phyloP scores from a whole-genome alignment of 2,113 vertebrate species.

The Zingel zingel region DNA sequence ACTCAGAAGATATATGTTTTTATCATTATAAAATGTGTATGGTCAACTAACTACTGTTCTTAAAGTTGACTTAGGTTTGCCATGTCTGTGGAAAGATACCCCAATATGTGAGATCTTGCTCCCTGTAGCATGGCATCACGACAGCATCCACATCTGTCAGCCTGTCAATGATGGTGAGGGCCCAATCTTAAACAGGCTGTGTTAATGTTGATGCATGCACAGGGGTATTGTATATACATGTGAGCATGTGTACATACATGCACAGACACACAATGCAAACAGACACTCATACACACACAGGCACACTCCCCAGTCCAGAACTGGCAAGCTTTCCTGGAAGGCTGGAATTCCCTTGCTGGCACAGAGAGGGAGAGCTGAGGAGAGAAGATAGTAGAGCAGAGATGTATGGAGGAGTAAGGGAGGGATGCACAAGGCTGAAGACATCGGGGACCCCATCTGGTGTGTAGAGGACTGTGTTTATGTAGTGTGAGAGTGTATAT shows the following conservation, averaged over 20 bases:
- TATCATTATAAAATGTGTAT: not conserved
- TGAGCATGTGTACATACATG: conserved; percentile 5
- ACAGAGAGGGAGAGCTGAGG: conserved; percentile 22
- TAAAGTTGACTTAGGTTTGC: not conserved
- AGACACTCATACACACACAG: conserved; percentile 26
- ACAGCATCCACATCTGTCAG: conserved; percentile 50
- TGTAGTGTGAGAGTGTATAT: conserved; percentile 49
- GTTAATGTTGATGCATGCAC: conserved; percentile 28
- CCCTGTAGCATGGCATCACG: conserved; percentile 1
- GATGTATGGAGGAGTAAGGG: conserved; percentile 25
- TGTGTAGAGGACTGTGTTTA: conserved; percentile 53
- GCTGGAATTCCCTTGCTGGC: conserved; percentile 70
- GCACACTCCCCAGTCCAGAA: conserved; percentile 44
- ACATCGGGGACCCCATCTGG: conserved; percentile 71
- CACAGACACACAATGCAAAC: conserved; percentile 20
- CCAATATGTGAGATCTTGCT: not conserved
- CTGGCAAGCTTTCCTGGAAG: conserved; percentile 63
- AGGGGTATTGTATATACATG: conserved; percentile 14
- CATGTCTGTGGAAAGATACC: not conserved
- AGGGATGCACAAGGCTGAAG: conserved; percentile 42
- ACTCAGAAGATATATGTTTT: too few species aligned
- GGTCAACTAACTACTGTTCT: not conserved
- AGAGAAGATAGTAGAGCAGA: conserved; percentile 40
- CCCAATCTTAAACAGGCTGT: conserved; percentile 42
- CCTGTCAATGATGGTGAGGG: conserved; percentile 42